Base-by-base conservation (phyloP, 2,797 vertebrate species). In the Sparus aurata region DNA sequence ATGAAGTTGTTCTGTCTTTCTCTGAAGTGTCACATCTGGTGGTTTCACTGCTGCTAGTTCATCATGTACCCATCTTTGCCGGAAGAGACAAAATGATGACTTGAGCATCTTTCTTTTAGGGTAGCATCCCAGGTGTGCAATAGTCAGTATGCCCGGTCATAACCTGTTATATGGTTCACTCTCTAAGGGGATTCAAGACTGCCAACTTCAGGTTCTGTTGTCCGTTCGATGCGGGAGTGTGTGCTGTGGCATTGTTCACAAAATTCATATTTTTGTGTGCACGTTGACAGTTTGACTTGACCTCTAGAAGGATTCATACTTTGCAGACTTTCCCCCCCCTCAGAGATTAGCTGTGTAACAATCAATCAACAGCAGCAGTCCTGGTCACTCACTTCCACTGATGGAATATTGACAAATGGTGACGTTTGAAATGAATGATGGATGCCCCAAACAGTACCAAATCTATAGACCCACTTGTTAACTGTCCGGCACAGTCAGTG, bases 391-490 rank as follows among this genome's bases (percentile, higher is more conserved):
- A 67, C 85, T 83, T 85, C 72, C 85, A 82, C 85, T 90, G 91
- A 91, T 89, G 83, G 89, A 90, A 85, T 92, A 91, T 90, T 87
- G 89, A 91, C 89, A 87, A 87, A 89, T 83, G 52, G 84, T 79
- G 75, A 86, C 72, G 15, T 83, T 81, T 90, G 66, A 89, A 90
- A 92, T 91, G 85, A 91, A 64, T 87, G 87, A 92, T 89, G 82
- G 79, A 84, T 77, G 73, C 69, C 67, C 82, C 69, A 66, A 88
- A 90, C 75, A 66, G 69, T 81, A 77, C 59, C 62, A 80, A 87
- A 91, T 90, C 87, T 81, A 87, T 89, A 84, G 49, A 64, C 75
- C 73, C 66, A 88, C 80, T 87, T 88, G 85, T 88, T 87, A 80
- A 82, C 75, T 85, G 80, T 83, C 80, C 47, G 34, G 45, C 65